Percentiles rank a stretch among this genome's conserved stretches.
These are phyloP conservation scores for Tauraco erythrolophus DNA, from an alignment of 2,113 vertebrate genomes.

Conservation along the genomic window DNA sequence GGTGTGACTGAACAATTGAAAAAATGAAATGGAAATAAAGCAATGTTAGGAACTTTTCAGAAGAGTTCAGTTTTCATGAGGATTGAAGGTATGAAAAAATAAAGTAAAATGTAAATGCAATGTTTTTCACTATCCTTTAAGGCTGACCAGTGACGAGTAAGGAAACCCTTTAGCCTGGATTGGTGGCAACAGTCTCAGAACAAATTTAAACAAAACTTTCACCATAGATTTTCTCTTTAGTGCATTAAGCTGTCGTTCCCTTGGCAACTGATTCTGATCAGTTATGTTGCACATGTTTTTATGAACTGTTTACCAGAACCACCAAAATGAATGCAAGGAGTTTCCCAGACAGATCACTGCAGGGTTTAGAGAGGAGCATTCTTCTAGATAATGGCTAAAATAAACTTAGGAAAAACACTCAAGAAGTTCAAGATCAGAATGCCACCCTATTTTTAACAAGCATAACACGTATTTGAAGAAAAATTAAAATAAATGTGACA, in stretches of 20 bases:
- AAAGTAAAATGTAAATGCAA: background rate
- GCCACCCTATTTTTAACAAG: background rate
- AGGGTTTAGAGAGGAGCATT: background rate
- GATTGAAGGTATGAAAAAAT: constrained; percentile 47
- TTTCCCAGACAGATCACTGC: background rate
- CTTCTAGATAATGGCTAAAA: background rate
- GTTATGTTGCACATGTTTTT: background rate
- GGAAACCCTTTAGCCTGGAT: constrained; percentile 8
- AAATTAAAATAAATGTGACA: background rate
- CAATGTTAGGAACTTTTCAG: background rate
- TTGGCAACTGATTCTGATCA: background rate
- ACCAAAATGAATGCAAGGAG: background rate
- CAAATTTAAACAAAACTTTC: background rate
- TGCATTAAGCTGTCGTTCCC: background rate
- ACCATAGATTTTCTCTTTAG: background rate
- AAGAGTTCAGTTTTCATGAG: constrained; percentile 47
- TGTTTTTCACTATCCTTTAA: background rate
- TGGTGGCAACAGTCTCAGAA: constrained; percentile 62
- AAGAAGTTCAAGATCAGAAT: background rate
- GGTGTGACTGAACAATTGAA: background rate
- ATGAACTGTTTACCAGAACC: background rate
- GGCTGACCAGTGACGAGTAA: background rate
- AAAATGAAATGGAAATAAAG: background rate
- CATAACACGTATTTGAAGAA: background rate
- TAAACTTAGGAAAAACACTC: background rate